Conservation (phyloP, 2,888 invertebrate species). For the Drosophila anomalata region DNA sequence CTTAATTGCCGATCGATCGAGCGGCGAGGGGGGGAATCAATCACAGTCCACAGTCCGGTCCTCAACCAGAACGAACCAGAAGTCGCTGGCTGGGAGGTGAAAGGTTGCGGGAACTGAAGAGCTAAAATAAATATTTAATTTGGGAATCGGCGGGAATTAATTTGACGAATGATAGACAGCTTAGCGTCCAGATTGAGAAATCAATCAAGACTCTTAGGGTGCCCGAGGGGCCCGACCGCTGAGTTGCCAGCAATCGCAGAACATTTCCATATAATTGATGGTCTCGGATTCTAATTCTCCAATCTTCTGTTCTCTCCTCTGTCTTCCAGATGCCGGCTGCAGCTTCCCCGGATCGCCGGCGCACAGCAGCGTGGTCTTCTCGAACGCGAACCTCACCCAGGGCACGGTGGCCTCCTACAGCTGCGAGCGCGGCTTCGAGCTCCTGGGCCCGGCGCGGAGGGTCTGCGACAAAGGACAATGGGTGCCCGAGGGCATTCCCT, state of each 20-base stretch:
- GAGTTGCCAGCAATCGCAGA: conserved; percentile 1
- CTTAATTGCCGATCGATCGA: conserved; percentile 61
- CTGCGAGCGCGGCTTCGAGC: conserved; percentile 95
- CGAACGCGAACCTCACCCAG: conserved; percentile 85
- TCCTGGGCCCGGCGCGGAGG: conserved; percentile 93
- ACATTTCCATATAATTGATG: conserved; percentile 17
- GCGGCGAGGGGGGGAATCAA: background rate
- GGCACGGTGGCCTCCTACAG: conserved; percentile 91
- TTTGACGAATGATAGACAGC: conserved; percentile 20
- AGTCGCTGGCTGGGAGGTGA: background rate
- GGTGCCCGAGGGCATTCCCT: conserved; percentile 95
- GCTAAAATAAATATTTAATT: background rate
- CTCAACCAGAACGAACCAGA: background rate
- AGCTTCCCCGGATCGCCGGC: conserved; percentile 96
- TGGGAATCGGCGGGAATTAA: background rate
- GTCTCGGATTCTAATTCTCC: conserved; percentile 16
- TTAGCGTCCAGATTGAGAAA: conserved; percentile 1
- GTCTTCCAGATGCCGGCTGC: conserved; percentile 85
- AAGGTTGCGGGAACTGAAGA: background rate
- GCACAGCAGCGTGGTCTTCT: conserved; percentile 92
- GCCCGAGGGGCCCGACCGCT: background rate
- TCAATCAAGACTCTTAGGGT: conserved; percentile 19
- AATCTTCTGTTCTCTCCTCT: conserved; percentile 7
- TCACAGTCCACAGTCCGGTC: background rate
- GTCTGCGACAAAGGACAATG: conserved; percentile 91